Conservation (phyloP, 2,113 vertebrate genomes). For the Corythoichthys intestinalis region DNA sequence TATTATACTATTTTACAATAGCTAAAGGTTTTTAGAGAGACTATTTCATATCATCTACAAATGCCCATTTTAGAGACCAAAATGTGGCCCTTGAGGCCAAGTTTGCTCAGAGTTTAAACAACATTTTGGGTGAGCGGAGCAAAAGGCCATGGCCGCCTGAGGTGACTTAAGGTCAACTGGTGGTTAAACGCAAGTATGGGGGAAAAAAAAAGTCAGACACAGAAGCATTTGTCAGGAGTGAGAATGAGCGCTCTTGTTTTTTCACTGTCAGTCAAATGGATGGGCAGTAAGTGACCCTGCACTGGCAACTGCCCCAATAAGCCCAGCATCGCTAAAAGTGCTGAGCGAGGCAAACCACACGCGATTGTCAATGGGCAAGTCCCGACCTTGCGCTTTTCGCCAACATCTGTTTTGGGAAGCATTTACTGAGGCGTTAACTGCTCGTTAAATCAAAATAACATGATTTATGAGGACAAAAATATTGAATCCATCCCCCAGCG, state of each 20-base stretch:
- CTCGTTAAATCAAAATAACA: not conserved
- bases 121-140: not conserved
- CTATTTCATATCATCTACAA: no score
- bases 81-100: not conserved
- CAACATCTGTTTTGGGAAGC: not conserved
- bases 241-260: conserved; percentile 65
- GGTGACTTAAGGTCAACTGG: conserved; percentile 47
- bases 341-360: conserved; percentile 59
- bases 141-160: not conserved
- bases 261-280: conserved; percentile 59
- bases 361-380: conserved; percentile 60
- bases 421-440: not conserved
- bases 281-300: conserved; percentile 58
- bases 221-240: conserved; percentile 55
- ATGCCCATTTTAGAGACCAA: not conserved
- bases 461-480: not conserved
- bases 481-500: not conserved
- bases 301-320: conserved; percentile 13
- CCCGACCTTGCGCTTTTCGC: conserved; percentile 2
- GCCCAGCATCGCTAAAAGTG: conserved; percentile 45
- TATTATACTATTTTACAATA: no score
- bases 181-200: conserved; percentile 48
- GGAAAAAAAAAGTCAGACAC: conserved; percentile 5
- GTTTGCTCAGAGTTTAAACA: not conserved
- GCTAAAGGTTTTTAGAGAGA: no score